Evolutionary conservation across 2,888 invertebrate genomes (phyloP), one percentile per base, ranked within the genome.

Genomic region (Lepidonotus clava): DNA sequence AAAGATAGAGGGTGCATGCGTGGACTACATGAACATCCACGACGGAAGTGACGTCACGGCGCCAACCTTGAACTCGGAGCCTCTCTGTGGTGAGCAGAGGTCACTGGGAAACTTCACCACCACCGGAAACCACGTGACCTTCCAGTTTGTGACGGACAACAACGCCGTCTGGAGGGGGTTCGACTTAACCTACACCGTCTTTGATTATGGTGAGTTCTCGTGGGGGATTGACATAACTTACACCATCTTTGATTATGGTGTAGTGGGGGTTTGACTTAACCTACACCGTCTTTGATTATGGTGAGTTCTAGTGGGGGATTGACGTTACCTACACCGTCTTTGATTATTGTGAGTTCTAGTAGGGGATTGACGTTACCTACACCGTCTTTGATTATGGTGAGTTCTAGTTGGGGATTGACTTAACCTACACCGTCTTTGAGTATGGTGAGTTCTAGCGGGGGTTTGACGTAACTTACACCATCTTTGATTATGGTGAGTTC

Each of bases 91-190:
- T 0, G 46, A 53, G 56, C 56, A 56, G 56, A 56, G n/a, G 36
- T 41, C 80, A 5, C 14, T 83, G 2, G 28, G 38, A 11, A 56
- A 83, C 56, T 8, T 53, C 34, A 83, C 83, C 11, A 53, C 53
- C 6, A 56, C 83, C 4, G 83, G 83, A 1, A 18, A 24, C 36
- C 0, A 83, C 38, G 56, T 83, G 5, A 83, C 83, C n/a, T 56
- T 83, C 11, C 83, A 83, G 21, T 83, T 83, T n/a, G 83, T 83
- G 34, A 83, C 83, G 5, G 83, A 83, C 51, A 36, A 28, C 32
- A 56, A 56, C 6, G 56, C 83, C 1, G 56, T 83, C 34, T 28
- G 21, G 21, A 1, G 83, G n/a, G 83, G 83, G 53, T 83, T 83
- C 56, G 83, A 83, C 11, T n/a, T 83, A 8, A 83, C 51, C 4